Conservation (phyloP, 1,140 invertebrate species). For the Helicoverpa armigera region DNA sequence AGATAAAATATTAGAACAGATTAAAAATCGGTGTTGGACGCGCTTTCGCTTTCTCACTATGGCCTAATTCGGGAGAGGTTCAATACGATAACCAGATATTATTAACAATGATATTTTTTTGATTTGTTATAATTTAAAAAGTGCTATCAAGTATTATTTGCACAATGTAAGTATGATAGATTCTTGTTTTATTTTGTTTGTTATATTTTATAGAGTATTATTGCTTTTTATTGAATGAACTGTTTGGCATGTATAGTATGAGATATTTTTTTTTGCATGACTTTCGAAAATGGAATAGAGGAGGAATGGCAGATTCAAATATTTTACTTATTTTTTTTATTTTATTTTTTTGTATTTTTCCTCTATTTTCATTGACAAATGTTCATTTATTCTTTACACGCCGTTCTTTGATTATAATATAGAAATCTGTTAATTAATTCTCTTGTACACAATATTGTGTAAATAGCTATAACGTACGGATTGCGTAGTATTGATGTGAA, state of each 20-base stretch:
- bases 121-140: conserved; percentile 51
- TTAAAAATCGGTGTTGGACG: conserved; percentile 68
- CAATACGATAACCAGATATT: conserved; percentile 52
- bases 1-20: conserved; percentile 52
- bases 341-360: not conserved
- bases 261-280: conserved; percentile 57
- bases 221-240: conserved; percentile 79
- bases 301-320: conserved; percentile 12
- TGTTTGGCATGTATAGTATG: conserved; percentile 82
- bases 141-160: conserved; percentile 60
- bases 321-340: not conserved
- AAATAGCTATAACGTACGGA: conserved; percentile 25
- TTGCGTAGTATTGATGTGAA: conserved; percentile 39
- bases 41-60: conserved; percentile 78
- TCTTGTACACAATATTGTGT: conserved; percentile 29
- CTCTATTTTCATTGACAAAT: conserved; percentile 29
- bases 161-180: conserved; percentile 81
- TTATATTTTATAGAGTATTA: conserved; percentile 61
- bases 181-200: conserved; percentile 60
- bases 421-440: conserved; percentile 27
- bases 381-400: conserved; percentile 14
- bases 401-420: conserved; percentile 8
- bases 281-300: conserved; percentile 35
- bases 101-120: conserved; percentile 59
- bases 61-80: conserved; percentile 66